Evolutionary conservation across 2,797 vertebrate genomes (phyloP).

Genomic region (Centroberyx gerrardi): DNA sequence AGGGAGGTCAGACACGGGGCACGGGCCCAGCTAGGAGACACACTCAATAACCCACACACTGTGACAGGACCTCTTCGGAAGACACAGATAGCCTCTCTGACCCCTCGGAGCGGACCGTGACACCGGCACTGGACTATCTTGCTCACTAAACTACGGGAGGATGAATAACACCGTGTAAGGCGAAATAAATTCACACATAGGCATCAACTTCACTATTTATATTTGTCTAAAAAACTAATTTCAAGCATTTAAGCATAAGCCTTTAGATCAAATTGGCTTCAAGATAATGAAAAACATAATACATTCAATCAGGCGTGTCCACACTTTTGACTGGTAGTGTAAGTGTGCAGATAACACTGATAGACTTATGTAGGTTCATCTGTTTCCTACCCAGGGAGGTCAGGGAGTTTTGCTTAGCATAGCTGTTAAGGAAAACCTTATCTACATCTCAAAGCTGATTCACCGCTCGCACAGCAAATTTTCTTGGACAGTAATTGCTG

Average conservation of each 20-base stretch:
- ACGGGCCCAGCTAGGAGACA: conserved; percentile 64
- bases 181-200: too few species aligned
- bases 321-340: too few species aligned
- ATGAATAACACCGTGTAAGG: background rate
- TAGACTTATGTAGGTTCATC: background rate
- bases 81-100: conserved; percentile 60
- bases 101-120: conserved; percentile 50
- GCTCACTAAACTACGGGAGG: background rate
- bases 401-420: background rate
- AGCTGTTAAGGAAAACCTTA: conserved; percentile 5
- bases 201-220: too few species aligned
- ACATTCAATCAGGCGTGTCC: too few species aligned
- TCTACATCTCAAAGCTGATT: conserved; percentile 36
- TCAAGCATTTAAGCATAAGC: too few species aligned
- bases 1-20: conserved; percentile 80
- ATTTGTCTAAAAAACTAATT: too few species aligned
- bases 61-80: conserved; percentile 52
- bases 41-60: conserved; percentile 50
- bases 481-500: conserved; percentile 12
- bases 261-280: too few species aligned
- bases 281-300: too few species aligned
- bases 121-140: background rate
- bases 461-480: conserved; percentile 2
- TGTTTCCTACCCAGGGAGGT: background rate
- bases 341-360: too few species aligned